Evolutionary conservation across 2,797 vertebrate genomes (phyloP).

Genomic region (Natrix natrix): DNA sequence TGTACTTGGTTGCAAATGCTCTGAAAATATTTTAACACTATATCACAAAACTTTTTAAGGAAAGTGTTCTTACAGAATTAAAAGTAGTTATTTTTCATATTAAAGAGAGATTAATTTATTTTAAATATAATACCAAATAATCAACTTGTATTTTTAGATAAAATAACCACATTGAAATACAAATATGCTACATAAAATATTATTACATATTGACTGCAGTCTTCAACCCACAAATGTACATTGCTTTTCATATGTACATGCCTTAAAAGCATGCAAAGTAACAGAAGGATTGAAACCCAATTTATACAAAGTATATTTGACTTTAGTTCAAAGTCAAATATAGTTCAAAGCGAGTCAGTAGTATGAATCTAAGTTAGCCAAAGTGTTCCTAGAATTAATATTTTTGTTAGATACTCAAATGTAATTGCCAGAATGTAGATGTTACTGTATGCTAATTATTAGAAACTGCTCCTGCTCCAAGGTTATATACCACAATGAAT

Average conservation of each 20-base stretch:
- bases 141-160: constrained; percentile 67
- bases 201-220: background rate
- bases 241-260: background rate
- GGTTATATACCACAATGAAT: too few relatives aligned
- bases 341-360: background rate
- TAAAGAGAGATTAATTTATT: constrained; percentile 55
- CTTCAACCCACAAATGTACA: background rate
- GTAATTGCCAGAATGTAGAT: constrained; percentile 1
- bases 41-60: background rate
- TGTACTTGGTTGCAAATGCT: constrained; percentile 20
- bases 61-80: background rate
- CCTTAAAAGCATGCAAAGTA: background rate
- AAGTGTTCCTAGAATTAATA: constrained; percentile 28
- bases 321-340: background rate
- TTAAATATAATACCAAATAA: constrained; percentile 60
- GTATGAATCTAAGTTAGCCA: background rate
- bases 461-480: background rate
- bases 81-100: constrained; percentile 32
- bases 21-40: constrained; percentile 39
- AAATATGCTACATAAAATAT: constrained; percentile 42
- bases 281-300: background rate
- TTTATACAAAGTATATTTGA: background rate
- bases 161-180: constrained; percentile 55
- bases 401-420: constrained; percentile 20
- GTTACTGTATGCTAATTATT: background rate